Evolutionary conservation across 2,797 vertebrate genomes (phyloP).

Genomic region (Aselliscus stoliczkanus): DNA sequence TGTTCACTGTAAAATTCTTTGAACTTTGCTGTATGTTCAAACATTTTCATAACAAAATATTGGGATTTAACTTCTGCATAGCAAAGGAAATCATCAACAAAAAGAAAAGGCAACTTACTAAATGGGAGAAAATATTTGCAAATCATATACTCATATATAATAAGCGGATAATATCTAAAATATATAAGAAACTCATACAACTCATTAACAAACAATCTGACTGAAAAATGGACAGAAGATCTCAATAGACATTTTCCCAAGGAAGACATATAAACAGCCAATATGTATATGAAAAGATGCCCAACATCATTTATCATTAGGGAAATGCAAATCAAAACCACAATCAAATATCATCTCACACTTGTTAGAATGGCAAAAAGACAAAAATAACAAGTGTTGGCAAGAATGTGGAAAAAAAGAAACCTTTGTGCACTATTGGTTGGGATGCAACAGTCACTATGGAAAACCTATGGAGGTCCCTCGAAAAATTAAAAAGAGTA

Average conservation of each 20-base stretch:
- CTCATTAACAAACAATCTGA: neutral
- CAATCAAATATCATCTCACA: neutral
- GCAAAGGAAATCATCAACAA: neutral
- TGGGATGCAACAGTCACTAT: neutral
- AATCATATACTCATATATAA: neutral
- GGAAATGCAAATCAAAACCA: neutral
- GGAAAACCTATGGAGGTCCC: neutral
- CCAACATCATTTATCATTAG: neutral
- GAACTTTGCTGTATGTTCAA: neutral
- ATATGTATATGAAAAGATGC: neutral
- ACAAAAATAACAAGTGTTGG: neutral
- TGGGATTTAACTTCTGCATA: neutral
- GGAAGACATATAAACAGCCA: neutral
- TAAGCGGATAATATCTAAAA: neutral
- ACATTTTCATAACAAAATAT: neutral
- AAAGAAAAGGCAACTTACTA: neutral
- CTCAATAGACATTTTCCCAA: neutral
- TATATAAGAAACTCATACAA: neutral
- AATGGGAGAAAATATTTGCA: neutral
- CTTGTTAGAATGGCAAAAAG: neutral
- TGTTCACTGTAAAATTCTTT: neutral
- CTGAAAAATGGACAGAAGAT: neutral
- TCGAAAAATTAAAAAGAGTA: neutral
- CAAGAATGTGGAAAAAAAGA: neutral
- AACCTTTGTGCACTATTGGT: neutral